Evolutionary conservation across 2,888 invertebrate species (phyloP).

Genomic region (Cartodere bifasciata): DNA sequence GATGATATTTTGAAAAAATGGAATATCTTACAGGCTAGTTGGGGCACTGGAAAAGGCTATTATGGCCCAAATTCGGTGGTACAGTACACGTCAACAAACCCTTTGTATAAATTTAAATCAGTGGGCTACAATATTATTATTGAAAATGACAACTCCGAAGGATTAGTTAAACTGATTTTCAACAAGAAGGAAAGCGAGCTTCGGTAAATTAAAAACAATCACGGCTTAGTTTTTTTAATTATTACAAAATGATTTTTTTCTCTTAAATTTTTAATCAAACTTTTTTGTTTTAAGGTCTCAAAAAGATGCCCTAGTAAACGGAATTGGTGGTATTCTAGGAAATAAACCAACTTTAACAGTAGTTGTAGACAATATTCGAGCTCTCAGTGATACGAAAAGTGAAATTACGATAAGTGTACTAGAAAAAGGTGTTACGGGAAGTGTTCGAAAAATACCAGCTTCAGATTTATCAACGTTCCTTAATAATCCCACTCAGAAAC

Average conservation of each 20-base stretch:
- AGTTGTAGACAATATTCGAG: constrained; percentile 63
- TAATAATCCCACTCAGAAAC: constrained; percentile 55
- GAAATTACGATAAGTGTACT: constrained; percentile 61
- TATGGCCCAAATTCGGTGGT: constrained; percentile 68
- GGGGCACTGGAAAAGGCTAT: constrained; percentile 77
- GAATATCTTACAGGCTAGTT: constrained; percentile 86
- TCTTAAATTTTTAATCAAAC: not conserved
- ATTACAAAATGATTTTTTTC: too few relatives aligned
- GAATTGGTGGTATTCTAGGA: constrained; percentile 59
- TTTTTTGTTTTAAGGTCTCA: constrained; percentile 40
- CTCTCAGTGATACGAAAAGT: constrained; percentile 64
- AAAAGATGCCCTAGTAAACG: constrained; percentile 55
- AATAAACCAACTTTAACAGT: constrained; percentile 75
- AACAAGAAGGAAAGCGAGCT: constrained; percentile 72
- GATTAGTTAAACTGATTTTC: constrained; percentile 75
- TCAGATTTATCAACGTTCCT: constrained; percentile 58
- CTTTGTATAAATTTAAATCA: constrained; percentile 86
- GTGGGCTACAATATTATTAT: constrained; percentile 87
- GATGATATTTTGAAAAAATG: constrained; percentile 87
- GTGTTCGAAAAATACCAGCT: constrained; percentile 57
- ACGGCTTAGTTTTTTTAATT: not conserved
- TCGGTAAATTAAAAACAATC: constrained; percentile 38
- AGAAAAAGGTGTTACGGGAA: constrained; percentile 54
- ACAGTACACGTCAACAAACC: constrained; percentile 78
- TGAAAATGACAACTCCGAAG: constrained; percentile 79